Conservation (phyloP, 2,797 vertebrate species). For the Notolabrus celidotus region DNA sequence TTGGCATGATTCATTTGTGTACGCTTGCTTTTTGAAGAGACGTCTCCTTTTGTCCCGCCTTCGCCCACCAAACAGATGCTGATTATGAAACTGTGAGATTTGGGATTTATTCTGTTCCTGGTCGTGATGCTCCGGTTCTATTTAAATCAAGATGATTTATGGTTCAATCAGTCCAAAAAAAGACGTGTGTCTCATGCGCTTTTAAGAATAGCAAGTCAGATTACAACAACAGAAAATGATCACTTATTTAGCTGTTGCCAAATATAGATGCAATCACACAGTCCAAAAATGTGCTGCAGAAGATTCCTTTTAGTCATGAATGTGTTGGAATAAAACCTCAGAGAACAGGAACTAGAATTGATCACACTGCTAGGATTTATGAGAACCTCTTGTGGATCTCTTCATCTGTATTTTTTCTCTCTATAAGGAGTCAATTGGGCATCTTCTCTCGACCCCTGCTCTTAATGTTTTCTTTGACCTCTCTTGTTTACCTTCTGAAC, state of each 20-base stretch:
- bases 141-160: constrained; percentile 72
- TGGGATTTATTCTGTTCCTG: constrained; percentile 53
- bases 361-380: constrained; percentile 6
- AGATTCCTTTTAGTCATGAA: constrained; percentile 42
- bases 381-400: background rate
- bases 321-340: constrained; percentile 29
- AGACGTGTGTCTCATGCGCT: constrained; percentile 41
- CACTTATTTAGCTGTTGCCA: constrained; percentile 30
- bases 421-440: background rate
- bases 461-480: background rate
- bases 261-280: constrained; percentile 27
- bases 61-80: constrained; percentile 13
- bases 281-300: constrained; percentile 18
- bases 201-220: constrained; percentile 57
- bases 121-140: constrained; percentile 56
- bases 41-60: constrained; percentile 17
- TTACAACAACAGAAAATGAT: constrained; percentile 28
- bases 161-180: constrained; percentile 65
- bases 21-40: constrained; percentile 35
- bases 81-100: constrained; percentile 62
- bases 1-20: constrained; percentile 36
- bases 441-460: background rate
- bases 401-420: no score
- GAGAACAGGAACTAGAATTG: constrained; percentile 16
- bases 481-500: constrained; percentile 20